These are phyloP conservation scores for Syritta pipiens DNA, from an alignment of 2,888 invertebrate species.

Conservation along the genomic window DNA sequence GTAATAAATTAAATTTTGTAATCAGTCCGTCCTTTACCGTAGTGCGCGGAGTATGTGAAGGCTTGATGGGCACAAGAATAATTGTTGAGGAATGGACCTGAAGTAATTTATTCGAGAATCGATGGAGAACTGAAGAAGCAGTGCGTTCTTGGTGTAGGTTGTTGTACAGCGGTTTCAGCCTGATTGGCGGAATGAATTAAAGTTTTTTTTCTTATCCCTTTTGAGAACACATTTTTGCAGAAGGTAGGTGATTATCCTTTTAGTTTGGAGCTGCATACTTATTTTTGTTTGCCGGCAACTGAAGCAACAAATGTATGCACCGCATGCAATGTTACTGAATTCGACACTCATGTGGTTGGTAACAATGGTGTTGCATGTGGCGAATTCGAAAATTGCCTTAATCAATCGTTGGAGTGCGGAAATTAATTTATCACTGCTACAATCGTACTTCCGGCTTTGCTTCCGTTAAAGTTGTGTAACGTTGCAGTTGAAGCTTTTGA, in stretches of 20 bases:
- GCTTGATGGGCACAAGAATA: constrained; percentile 52
- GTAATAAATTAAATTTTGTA: constrained; percentile 66
- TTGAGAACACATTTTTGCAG: not conserved
- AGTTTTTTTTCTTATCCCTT: not conserved
- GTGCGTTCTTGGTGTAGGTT: not conserved
- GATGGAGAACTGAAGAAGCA: constrained; percentile 4
- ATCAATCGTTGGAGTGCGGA: too few relatives aligned
- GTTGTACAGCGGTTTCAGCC: not conserved
- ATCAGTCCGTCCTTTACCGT: constrained; percentile 55
- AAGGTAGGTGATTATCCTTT: not conserved
- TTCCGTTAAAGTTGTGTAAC: too few relatives aligned
- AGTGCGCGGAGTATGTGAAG: constrained; percentile 9
- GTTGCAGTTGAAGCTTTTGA: too few relatives aligned
- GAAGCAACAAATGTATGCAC: too few relatives aligned
- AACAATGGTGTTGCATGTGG: too few relatives aligned
- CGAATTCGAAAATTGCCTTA: too few relatives aligned
- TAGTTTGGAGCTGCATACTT: too few relatives aligned
- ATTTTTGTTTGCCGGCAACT: too few relatives aligned
- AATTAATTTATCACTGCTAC: too few relatives aligned
- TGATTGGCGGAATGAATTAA: constrained; percentile 15
- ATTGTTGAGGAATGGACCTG: constrained; percentile 26
- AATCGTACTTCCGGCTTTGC: too few relatives aligned
- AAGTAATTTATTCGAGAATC: constrained; percentile 41
- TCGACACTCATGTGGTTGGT: too few relatives aligned
- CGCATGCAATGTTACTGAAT: too few relatives aligned